phyloP scores from a whole-genome alignment of 2,113 vertebrate species.

The Danionella cerebrum region DNA sequence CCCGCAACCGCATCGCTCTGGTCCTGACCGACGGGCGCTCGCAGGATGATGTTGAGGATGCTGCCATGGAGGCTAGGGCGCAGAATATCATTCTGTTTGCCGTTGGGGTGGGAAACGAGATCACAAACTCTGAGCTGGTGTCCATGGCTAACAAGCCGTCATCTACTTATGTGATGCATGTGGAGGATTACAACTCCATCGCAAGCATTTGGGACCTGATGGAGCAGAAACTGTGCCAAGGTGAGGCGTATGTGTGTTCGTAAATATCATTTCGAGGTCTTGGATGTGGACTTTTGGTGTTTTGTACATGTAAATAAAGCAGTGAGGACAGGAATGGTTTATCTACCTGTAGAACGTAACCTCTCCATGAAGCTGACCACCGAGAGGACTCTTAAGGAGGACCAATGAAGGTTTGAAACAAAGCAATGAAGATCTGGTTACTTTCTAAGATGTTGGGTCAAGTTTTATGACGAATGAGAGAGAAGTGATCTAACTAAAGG shows the following conservation, averaged over 20 bases:
- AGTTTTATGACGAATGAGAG: too few relatives aligned
- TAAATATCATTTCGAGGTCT: too few relatives aligned
- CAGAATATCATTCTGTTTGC: constrained; percentile 56
- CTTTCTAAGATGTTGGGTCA: too few relatives aligned
- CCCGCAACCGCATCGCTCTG: constrained; percentile 51
- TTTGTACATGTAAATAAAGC: not conserved
- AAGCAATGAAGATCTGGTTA: too few relatives aligned
- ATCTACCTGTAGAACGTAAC: too few relatives aligned
- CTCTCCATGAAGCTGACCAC: too few relatives aligned
- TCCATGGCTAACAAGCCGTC: constrained; percentile 53
- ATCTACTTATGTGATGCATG: constrained; percentile 53
- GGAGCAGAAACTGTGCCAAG: constrained; percentile 60
- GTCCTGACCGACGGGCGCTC: constrained; percentile 59
- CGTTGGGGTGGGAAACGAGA: constrained; percentile 57
- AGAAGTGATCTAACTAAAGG: not conserved
- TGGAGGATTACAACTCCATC: constrained; percentile 56
- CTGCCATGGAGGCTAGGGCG: constrained; percentile 48
- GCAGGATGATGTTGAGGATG: constrained; percentile 57
- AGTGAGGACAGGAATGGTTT: too few relatives aligned
- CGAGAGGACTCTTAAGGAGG: too few relatives aligned
- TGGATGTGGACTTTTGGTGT: not conserved
- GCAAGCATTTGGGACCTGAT: constrained; percentile 53
- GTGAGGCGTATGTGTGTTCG: constrained; percentile 31
- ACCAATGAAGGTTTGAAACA: too few relatives aligned
- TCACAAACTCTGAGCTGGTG: constrained; percentile 51